Conservation (phyloP, 2,113 vertebrate species). For the Erpornis zantholeuca region DNA sequence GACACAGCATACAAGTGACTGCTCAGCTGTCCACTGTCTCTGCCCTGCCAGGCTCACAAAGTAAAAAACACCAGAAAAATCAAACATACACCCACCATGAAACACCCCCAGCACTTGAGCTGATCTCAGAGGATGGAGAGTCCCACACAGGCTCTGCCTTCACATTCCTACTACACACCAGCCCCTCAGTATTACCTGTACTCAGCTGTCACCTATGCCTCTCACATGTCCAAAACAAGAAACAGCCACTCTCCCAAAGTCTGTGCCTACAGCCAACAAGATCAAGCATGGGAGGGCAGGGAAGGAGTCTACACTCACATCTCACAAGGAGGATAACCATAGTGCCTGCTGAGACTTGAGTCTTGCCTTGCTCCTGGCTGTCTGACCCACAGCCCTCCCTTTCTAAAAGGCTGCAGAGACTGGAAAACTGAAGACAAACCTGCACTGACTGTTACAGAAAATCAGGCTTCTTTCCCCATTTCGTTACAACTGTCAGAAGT, state of each 20-base stretch:
- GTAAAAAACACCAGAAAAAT: not conserved
- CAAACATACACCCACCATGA: not conserved
- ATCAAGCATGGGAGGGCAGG: not conserved
- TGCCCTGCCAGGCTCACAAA: not conserved
- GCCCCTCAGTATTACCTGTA: not conserved
- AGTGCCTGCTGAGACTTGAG: not conserved
- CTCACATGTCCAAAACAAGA: not conserved
- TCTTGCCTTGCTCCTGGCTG: not conserved
- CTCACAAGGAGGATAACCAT: not conserved
- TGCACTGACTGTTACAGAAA: fast-evolving
- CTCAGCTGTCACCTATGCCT: not conserved
- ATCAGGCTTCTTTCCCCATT: not conserved
- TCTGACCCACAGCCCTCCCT: not conserved
- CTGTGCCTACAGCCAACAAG: not conserved
- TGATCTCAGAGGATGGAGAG: not conserved
- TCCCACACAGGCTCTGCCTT: not conserved
- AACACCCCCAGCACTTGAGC: not conserved
- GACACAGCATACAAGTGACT: not conserved
- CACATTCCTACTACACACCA: not conserved
- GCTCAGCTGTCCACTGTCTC: not conserved
- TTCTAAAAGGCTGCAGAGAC: not conserved
- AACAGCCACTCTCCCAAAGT: not conserved
- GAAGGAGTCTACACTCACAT: not conserved
- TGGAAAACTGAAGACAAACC: not conserved
- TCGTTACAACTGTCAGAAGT: not conserved